A percentile compares a stretch with the other conserved stretches of the same genome.
Evolutionary conservation across 2,888 invertebrate species (phyloP).

Genomic region (Metopia argyrocephala): DNA sequence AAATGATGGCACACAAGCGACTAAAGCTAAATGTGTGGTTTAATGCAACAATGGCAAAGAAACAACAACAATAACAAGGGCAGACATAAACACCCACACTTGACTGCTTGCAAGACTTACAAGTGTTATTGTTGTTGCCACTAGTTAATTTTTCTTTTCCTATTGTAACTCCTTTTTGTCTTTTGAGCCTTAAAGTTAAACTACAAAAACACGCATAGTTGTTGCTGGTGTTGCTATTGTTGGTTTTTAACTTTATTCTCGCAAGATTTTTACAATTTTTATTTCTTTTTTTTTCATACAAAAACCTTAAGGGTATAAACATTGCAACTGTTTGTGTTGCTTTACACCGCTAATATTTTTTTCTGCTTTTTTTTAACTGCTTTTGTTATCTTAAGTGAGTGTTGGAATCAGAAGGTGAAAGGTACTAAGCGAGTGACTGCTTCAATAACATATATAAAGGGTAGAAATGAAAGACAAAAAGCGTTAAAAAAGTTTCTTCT

Average conservation of each 20-base stretch:
- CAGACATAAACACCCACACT: not conserved
- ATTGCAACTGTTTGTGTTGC: conserved; percentile 13
- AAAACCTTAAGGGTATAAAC: conserved; percentile 26
- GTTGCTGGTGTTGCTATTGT: conserved; percentile 37
- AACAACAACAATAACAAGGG: not conserved
- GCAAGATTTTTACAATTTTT: not conserved
- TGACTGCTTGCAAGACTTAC: not conserved
- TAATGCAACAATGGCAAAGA: conserved; percentile 39
- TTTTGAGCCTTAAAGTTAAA: conserved; percentile 35
- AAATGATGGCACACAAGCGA: conserved; percentile 41
- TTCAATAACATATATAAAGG: conserved; percentile 12
- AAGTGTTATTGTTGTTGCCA: too few relatives aligned
- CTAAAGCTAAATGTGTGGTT: conserved; percentile 40
- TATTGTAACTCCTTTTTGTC: conserved; percentile 15
- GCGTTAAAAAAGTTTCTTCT: not conserved
- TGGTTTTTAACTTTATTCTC: conserved; percentile 41
- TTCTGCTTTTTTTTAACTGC: not conserved
- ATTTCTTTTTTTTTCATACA: conserved; percentile 11
- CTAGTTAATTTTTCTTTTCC: not conserved
- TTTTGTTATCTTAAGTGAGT: conserved; percentile 1
- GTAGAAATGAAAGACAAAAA: not conserved
- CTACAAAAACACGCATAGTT: too few relatives aligned
- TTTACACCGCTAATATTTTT: not conserved
- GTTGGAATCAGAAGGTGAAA: not conserved
- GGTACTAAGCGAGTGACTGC: not conserved